These are phyloP conservation scores for Columba janthina DNA, from an alignment of 2,113 vertebrate genomes.

Conservation along the genomic window DNA sequence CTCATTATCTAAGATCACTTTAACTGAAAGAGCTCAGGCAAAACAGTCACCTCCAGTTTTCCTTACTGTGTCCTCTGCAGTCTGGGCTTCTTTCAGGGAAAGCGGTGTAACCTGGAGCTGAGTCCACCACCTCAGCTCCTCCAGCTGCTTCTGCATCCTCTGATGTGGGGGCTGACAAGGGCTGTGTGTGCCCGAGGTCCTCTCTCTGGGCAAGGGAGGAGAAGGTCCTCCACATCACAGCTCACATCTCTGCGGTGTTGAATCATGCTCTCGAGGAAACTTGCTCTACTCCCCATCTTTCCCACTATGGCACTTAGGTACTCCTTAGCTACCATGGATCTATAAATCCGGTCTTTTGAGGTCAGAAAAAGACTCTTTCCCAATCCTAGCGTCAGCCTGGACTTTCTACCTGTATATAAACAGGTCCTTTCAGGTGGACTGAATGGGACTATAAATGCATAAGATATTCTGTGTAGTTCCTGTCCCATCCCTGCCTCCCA, in stretches of 20 bases:
- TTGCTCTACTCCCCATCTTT: fast-evolving
- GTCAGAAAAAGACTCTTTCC: background rate
- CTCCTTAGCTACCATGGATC: background rate
- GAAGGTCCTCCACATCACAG: background rate
- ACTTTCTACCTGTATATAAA: background rate
- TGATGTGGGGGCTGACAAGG: background rate
- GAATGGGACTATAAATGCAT: background rate
- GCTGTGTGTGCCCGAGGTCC: background rate
- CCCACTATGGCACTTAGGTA: background rate
- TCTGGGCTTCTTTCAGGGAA: background rate
- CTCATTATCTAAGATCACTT: background rate
- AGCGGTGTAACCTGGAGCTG: background rate
- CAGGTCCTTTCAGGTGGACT: background rate
- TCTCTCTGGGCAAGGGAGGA: background rate
- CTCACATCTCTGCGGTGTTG: background rate
- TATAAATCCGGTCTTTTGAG: background rate
- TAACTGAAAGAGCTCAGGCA: background rate
- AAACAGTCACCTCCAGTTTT: background rate
- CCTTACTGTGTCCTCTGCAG: background rate
- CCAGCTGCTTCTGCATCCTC: fast-evolving
- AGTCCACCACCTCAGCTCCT: background rate
- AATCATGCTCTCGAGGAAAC: background rate
- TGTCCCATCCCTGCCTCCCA: fast-evolving
- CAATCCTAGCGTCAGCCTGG: background rate
- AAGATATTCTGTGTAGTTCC: background rate